Evolutionary conservation across 2,888 invertebrate genomes (phyloP), one percentile per base, ranked within the genome.

Genomic region (Melipona bicolor): DNA sequence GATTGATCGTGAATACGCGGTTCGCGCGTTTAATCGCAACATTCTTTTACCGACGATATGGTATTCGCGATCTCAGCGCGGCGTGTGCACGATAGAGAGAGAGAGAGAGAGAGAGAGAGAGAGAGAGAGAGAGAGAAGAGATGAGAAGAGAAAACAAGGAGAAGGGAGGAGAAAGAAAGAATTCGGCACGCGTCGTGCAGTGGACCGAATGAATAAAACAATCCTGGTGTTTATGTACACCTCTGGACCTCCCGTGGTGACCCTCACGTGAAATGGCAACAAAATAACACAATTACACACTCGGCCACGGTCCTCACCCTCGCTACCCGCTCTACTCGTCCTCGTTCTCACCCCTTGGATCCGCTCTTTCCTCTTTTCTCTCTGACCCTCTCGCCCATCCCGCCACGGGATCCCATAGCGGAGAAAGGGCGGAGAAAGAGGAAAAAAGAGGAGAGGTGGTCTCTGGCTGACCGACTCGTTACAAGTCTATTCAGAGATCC

Each of bases 221-320:
- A 93, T 93, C 90, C 87, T 85, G 90, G 91, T 93, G 93, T 94
- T 94, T 94, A 93, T 91, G 92, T 92, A 93, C 92, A 93, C 93
- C 92, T 92, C 90, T 89, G 87, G 87, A 88, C 79, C 89, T 88
- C 89, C 88, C 88, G 89, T 85, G 90, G 89, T 93, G 92, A 92
- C 92, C 93, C 92, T 93, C 92, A 89, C 91, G 91, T 92, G 92
- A 94, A 94, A 93, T 92, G 92, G 94, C 92, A 93, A 92, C 93
- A 92, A 93, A 94, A 94, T 94, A 94, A 94, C 94, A 92, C 93
- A 94, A 94, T 94, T 94, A 94, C 93, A 94, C 92, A 93, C 94
- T 93, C 92, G 90, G 90, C 91, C 90, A 90, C 91, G 83, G 90
- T 43, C 86, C 92, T 92, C 90, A 90, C 91, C 90, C 89, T 89